A percentile compares a stretch with the other conserved stretches of the same genome.
phyloP scores from a whole-genome alignment of 2,113 vertebrate genomes.

The Otolemur garnettii region DNA sequence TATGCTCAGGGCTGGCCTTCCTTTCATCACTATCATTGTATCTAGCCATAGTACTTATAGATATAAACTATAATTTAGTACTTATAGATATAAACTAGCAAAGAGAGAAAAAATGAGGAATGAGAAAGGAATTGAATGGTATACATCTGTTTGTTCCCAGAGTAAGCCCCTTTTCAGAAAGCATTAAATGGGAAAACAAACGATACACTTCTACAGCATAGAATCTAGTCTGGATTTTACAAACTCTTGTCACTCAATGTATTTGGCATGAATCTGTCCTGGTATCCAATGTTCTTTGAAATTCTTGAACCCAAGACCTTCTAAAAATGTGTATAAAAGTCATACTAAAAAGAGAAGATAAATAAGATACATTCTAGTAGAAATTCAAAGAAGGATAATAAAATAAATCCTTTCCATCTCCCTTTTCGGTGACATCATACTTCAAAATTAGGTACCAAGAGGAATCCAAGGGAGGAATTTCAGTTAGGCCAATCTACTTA shows the following conservation, averaged over 20 bases:
- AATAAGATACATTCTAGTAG: not conserved
- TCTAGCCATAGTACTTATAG: not conserved
- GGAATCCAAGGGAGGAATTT: constrained; percentile 43
- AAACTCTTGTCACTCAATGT: not conserved
- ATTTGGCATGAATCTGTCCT: not conserved
- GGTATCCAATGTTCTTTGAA: not conserved
- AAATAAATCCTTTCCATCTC: constrained; percentile 8
- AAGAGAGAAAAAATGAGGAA: constrained; percentile 24
- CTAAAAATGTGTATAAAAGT: constrained; percentile 33
- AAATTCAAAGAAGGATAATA: constrained; percentile 41
- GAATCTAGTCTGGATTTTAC: constrained; percentile 36
- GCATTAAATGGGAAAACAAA: constrained; percentile 44
- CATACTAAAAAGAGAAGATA: constrained; percentile 62
- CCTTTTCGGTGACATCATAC: constrained; percentile 37
- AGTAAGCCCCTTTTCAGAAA: constrained; percentile 13
- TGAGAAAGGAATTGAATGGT: not conserved
- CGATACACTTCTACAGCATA: not conserved
- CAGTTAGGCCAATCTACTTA: constrained; percentile 51
- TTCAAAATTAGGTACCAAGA: constrained; percentile 64
- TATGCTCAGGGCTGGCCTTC: not conserved
- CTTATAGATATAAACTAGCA: not conserved
- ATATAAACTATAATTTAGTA: constrained; percentile 5
- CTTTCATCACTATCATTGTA: not conserved
- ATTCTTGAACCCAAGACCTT: constrained; percentile 4
- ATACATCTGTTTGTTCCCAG: not conserved